Evolutionary conservation across 35 echinoderm and acorn worm genomes (phyloP).

Genomic region (Heliocidaris tuberculata): DNA sequence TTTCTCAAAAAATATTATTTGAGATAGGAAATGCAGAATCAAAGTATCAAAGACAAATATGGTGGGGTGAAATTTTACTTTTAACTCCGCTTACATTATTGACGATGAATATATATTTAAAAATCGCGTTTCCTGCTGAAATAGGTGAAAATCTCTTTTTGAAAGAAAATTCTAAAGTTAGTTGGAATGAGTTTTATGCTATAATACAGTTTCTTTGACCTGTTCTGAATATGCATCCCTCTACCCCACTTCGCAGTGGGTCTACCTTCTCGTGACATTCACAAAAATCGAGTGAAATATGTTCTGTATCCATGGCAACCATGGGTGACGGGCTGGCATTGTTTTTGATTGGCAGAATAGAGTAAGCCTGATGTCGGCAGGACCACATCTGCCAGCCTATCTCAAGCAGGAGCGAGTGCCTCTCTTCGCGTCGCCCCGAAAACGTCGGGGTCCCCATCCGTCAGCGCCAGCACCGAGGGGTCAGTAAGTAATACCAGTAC

Average conservation of each 20-base stretch:
- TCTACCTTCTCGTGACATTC: constrained; percentile 1
- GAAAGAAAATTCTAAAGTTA: too few species aligned
- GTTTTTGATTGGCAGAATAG: constrained; percentile 30
- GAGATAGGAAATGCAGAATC: too few species aligned
- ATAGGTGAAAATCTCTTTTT: too few species aligned
- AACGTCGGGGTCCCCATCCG: constrained; percentile 40
- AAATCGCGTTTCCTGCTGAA: too few species aligned
- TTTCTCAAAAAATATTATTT: too few species aligned
- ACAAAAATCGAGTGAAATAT: neutral
- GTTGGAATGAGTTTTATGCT: too few species aligned
- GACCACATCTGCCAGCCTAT: constrained; percentile 32
- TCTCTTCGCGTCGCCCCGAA: neutral
- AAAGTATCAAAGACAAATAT: too few species aligned
- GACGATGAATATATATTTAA: too few species aligned
- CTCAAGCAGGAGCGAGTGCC: neutral
- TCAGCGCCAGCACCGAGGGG: constrained; percentile 43
- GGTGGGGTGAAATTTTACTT: too few species aligned
- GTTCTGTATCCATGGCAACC: neutral
- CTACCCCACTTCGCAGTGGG: neutral
- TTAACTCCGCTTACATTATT: too few species aligned
- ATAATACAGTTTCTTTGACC: too few species aligned
- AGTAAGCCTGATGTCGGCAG: neutral
- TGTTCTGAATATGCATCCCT: neutral
- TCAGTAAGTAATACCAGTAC: constrained; percentile 46
- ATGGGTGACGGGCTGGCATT: neutral